Conservation (phyloP, 2,113 vertebrate species). For the Bubo bubo region DNA sequence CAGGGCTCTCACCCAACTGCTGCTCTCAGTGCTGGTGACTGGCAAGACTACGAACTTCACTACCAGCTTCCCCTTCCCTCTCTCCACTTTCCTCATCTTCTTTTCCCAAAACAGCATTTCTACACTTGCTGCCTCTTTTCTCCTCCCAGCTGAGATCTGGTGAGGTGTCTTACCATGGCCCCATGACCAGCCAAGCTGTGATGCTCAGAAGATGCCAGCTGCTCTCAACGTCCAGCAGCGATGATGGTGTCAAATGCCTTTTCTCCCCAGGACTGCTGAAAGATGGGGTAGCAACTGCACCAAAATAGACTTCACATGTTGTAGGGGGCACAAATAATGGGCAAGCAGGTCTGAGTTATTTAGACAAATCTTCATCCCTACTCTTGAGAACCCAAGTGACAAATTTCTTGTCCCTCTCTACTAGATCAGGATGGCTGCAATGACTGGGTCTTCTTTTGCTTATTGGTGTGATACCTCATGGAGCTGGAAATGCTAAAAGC, state of each 20-base stretch:
- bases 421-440: background rate
- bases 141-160: background rate
- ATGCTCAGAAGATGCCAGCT: background rate
- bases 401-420: background rate
- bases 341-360: background rate
- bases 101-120: background rate
- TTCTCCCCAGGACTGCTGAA: background rate
- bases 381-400: background rate
- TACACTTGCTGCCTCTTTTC: background rate
- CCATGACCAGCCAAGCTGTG: background rate
- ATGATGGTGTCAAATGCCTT: background rate
- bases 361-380: background rate
- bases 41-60: background rate
- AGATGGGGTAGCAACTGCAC: background rate
- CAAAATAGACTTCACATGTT: background rate
- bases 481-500: background rate
- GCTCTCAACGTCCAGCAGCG: rapidly evolving
- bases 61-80: background rate
- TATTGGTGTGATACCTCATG: background rate
- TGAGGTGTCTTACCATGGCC: background rate
- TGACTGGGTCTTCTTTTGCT: background rate
- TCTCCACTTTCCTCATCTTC: background rate
- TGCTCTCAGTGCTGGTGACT: background rate
- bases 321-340: background rate
- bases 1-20: background rate